Percentiles rank a stretch among this genome's conserved stretches.
Conservation (phyloP, 2,797 vertebrate species). For the Apodemus agrarius region DNA sequence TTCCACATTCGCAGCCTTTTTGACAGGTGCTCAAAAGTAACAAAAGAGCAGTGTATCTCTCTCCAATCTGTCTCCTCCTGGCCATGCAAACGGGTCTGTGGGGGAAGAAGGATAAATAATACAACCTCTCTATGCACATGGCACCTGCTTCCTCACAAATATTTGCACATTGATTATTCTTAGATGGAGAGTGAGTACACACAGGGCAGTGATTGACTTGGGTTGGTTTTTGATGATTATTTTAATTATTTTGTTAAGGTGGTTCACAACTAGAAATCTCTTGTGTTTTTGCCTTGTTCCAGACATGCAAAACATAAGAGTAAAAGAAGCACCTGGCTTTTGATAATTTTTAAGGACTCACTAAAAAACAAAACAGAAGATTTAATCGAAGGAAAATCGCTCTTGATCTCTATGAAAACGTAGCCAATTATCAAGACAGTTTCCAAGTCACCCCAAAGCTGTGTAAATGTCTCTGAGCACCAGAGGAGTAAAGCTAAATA, state of each 20-base stretch:
- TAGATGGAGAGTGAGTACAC: background rate
- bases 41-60: background rate
- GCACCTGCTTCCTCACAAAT: background rate
- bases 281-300: conserved; percentile 50
- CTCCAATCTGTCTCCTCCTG: background rate
- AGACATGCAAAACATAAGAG: conserved; percentile 9
- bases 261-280: background rate
- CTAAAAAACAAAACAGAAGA: conserved; percentile 51
- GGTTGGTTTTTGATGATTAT: background rate
- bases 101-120: background rate
- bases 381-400: conserved; percentile 48
- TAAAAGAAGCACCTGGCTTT: conserved; percentile 44
- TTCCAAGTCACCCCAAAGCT: conserved; percentile 80
- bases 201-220: background rate
- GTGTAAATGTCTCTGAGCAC: conserved; percentile 81
- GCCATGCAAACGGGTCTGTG: background rate
- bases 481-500: conserved; percentile 83
- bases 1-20: background rate
- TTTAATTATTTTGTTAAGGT: background rate
- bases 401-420: conserved; percentile 72
- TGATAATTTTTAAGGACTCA: conserved; percentile 64
- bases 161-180: background rate
- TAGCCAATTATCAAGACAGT: conserved; percentile 83
- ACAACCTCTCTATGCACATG: background rate
- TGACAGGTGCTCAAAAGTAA: background rate